These are phyloP conservation scores for Diachasma alloeum DNA, from an alignment of 1,140 invertebrate species.

Conservation along the genomic window DNA sequence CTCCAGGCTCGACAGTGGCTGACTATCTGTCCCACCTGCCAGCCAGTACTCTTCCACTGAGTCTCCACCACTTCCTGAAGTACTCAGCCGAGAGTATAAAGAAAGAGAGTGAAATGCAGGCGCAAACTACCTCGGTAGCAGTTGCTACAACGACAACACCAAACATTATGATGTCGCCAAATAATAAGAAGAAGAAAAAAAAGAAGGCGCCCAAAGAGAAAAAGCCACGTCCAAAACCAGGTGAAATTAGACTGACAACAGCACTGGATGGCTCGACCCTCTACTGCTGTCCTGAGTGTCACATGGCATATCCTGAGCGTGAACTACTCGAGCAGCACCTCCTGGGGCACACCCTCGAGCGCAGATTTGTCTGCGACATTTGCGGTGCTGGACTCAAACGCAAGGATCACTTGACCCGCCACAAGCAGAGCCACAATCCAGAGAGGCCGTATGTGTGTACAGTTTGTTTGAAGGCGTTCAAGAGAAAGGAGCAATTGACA, in stretches of 20 bases:
- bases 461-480: slow-evolving; percentile 85
- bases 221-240: slow-evolving; percentile 81
- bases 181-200: slow-evolving; percentile 82
- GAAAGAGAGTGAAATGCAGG: slow-evolving; percentile 71
- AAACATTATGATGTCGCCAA: slow-evolving; percentile 64
- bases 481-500: slow-evolving; percentile 84
- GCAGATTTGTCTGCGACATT: slow-evolving; percentile 84
- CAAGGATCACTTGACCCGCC: slow-evolving; percentile 82
- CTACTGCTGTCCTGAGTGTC: slow-evolving; percentile 86
- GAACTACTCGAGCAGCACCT: slow-evolving; percentile 83
- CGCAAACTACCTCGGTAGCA: slow-evolving; percentile 67
- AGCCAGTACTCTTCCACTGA: slow-evolving; percentile 77
- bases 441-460: slow-evolving; percentile 83
- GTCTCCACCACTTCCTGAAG: slow-evolving; percentile 84
- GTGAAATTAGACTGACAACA: slow-evolving; percentile 82
- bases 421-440: slow-evolving; percentile 84
- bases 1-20: slow-evolving; percentile 79
- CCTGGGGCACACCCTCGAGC: slow-evolving; percentile 80
- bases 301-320: slow-evolving; percentile 85
- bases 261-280: slow-evolving; percentile 83
- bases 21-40: slow-evolving; percentile 82
- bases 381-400: slow-evolving; percentile 84
- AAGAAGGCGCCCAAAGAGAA: slow-evolving; percentile 82
- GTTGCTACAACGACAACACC: slow-evolving; percentile 65
- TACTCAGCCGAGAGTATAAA: slow-evolving; percentile 82